Evolutionary conservation across 2,888 invertebrate genomes (phyloP).

Genomic region (Limenitis camilla): DNA sequence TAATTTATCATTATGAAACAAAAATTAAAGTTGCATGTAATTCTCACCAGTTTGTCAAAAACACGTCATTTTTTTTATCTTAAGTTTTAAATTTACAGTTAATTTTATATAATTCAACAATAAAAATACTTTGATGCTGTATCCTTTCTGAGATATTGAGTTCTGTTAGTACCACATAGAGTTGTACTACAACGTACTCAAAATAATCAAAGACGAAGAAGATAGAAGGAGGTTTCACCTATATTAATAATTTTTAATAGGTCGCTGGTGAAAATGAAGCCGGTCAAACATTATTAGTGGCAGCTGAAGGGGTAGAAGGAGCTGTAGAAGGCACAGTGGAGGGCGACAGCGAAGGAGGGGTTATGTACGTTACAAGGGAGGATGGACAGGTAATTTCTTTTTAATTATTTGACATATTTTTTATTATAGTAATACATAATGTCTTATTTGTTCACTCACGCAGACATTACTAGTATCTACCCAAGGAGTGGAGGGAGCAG

Average conservation of each 20-base stretch:
- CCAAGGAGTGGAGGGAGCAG: slow-evolving; percentile 82
- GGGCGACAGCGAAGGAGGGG: slow-evolving; percentile 82
- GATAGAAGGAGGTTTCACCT: too few species aligned
- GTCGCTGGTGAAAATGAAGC: slow-evolving; percentile 87
- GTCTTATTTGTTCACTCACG: background rate
- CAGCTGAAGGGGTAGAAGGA: slow-evolving; percentile 82
- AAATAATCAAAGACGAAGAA: too few species aligned
- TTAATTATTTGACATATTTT: background rate
- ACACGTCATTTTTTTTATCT: too few species aligned
- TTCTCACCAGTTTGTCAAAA: too few species aligned
- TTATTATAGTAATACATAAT: background rate
- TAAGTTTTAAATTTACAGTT: too few species aligned
- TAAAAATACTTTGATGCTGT: too few species aligned
- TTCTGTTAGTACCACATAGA: too few species aligned
- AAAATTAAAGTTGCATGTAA: too few species aligned
- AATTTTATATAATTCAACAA: too few species aligned
- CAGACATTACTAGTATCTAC: slow-evolving; percentile 81
- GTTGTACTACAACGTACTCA: too few species aligned
- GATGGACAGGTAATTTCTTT: slow-evolving; percentile 54
- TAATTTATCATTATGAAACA: too few species aligned
- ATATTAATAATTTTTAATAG: slow-evolving; percentile 35
- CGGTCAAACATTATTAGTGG: slow-evolving; percentile 82
- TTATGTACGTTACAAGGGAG: slow-evolving; percentile 66
- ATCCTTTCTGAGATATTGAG: too few species aligned
- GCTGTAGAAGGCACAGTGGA: slow-evolving; percentile 79